These are phyloP conservation scores for Eudasyphora cyanicolor DNA, from an alignment of 2,888 invertebrate genomes.

Conservation along the genomic window DNA sequence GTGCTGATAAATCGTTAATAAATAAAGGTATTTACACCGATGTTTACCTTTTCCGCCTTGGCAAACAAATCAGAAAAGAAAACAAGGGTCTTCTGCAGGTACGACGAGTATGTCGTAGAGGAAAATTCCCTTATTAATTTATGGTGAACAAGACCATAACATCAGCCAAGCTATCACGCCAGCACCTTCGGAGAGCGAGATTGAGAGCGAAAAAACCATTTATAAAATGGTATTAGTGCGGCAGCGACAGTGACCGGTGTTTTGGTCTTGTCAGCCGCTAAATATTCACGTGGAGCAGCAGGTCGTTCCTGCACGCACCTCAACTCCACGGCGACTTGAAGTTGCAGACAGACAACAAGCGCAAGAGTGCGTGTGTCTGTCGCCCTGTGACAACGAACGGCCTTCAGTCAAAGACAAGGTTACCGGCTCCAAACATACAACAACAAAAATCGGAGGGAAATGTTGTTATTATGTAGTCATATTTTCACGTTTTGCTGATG, in stretches of 20 bases:
- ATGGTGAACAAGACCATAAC: conserved; percentile 23
- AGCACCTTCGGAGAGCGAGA: background rate
- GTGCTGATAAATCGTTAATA: conserved; percentile 19
- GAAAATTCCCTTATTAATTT: conserved; percentile 52
- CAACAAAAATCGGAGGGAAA: background rate
- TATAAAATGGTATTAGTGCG: background rate
- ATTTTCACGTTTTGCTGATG: conserved; percentile 3
- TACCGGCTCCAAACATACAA: conserved; percentile 20
- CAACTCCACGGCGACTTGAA: background rate
- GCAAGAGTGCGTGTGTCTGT: background rate
- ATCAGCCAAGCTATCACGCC: no score
- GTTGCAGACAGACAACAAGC: background rate
- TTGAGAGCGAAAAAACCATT: background rate
- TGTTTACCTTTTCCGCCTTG: background rate
- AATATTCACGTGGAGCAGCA: background rate
- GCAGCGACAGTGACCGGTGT: background rate
- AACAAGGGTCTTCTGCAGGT: no score
- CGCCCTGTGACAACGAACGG: conserved; percentile 56
- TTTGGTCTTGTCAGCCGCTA: background rate
- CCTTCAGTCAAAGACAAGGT: conserved; percentile 67
- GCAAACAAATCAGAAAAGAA: background rate
- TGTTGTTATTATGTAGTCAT: background rate
- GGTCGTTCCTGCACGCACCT: background rate
- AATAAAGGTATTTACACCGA: background rate
- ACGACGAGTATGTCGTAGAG: no score